Evolutionary conservation across 2,888 invertebrate species (phyloP).

Genomic region (Crossocerus cetratus): DNA sequence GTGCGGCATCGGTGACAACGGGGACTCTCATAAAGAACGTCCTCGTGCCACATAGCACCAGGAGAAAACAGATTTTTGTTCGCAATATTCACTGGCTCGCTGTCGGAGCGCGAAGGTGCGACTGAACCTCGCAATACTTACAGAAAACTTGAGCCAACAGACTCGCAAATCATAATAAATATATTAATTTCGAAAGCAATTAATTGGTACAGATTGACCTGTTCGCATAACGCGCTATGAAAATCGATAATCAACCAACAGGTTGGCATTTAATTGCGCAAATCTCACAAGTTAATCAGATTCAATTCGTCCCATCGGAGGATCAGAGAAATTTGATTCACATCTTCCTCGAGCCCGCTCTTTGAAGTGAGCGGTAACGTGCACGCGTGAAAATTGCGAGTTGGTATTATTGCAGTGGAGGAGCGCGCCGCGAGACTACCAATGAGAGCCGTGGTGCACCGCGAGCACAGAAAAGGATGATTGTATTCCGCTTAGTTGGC

Average conservation of each 20-base stretch:
- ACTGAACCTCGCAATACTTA: neutral
- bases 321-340: neutral
- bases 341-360: neutral
- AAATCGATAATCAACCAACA: too few relatives aligned
- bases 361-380: neutral
- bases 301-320: too few relatives aligned
- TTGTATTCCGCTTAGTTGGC: conserved; percentile 18
- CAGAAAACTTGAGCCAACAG: neutral
- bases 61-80: conserved; percentile 53
- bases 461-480: conserved; percentile 20
- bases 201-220: too few relatives aligned
- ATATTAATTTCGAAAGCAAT: too few relatives aligned
- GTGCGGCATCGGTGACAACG: conserved; percentile 53
- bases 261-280: too few relatives aligned
- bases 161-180: too few relatives aligned
- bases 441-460: conserved; percentile 45
- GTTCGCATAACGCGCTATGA: too few relatives aligned
- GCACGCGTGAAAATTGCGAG: conserved; percentile 51
- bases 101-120: neutral
- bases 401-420: conserved; percentile 23
- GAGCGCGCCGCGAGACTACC: conserved; percentile 46
- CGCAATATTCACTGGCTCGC: conserved; percentile 24
- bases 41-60: conserved; percentile 66
- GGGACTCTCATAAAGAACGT: conserved; percentile 62
- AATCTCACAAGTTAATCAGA: too few relatives aligned